phyloP scores from a whole-genome alignment of 2,888 invertebrate genomes.

The Micropterix aruncella region DNA sequence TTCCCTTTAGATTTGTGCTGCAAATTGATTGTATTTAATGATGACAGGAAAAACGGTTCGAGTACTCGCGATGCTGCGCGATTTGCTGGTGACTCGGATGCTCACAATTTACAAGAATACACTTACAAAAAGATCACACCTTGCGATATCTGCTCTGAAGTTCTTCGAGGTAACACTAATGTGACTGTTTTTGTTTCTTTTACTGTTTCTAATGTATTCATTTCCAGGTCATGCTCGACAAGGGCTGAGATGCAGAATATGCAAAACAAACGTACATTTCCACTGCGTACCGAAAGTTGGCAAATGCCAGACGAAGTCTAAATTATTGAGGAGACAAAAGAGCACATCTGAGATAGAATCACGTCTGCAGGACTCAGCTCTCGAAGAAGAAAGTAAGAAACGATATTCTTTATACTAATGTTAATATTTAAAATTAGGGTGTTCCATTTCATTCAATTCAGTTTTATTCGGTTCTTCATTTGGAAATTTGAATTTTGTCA shows the following conservation, averaged over 20 bases:
- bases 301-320: constrained; percentile 75
- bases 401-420: too few relatives aligned
- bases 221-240: constrained; percentile 71
- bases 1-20: constrained; percentile 1
- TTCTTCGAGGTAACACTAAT: constrained; percentile 59
- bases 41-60: constrained; percentile 58
- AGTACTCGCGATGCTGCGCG: constrained; percentile 43
- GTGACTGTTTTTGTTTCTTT: not conserved
- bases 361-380: constrained; percentile 45
- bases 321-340: constrained; percentile 74
- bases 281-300: constrained; percentile 76
- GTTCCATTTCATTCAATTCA: too few relatives aligned
- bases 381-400: constrained; percentile 79
- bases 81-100: constrained; percentile 48
- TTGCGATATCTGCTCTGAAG: constrained; percentile 87
- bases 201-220: constrained; percentile 4
- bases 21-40: too few relatives aligned
- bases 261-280: constrained; percentile 83
- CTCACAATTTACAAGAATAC: constrained; percentile 85
- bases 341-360: constrained; percentile 76
- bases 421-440: too few relatives aligned
- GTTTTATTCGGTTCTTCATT: too few relatives aligned
- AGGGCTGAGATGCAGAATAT: constrained; percentile 77
- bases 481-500: too few relatives aligned
- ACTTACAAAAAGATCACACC: constrained; percentile 93